Evolutionary conservation across 2,113 vertebrate species (phyloP).

Genomic region (Crotalus tigris): DNA sequence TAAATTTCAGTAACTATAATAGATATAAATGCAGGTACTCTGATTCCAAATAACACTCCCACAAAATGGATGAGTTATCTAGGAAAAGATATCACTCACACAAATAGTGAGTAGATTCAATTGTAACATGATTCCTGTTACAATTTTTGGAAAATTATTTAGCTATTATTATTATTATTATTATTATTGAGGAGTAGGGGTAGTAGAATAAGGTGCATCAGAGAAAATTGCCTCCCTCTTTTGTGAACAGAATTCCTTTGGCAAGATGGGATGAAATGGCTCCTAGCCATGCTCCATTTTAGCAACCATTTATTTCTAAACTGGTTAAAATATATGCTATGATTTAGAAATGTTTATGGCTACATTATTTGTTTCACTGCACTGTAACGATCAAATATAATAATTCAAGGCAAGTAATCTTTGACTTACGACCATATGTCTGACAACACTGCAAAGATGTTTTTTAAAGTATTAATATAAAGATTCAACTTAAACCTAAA

Average conservation of each 20-base stretch:
- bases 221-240: constrained; percentile 15
- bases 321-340: neutral
- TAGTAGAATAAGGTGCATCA: neutral
- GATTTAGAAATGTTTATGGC: neutral
- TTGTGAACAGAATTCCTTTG: neutral
- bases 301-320: neutral
- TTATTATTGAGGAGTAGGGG: neutral
- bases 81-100: neutral
- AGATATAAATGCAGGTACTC: neutral
- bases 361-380: neutral
- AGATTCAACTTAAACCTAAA: neutral
- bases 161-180: neutral
- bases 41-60: neutral
- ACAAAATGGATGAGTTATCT: neutral
- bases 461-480: neutral
- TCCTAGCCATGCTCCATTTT: neutral
- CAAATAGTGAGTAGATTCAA: neutral
- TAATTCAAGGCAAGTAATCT: neutral
- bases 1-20: neutral
- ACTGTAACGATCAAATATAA: neutral
- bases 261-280: neutral
- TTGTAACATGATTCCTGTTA: neutral
- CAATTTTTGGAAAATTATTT: neutral
- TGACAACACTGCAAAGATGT: neutral
- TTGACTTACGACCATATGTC: neutral